Base-by-base conservation (phyloP, 2,888 invertebrate species). In the Agrochola circellaris region DNA sequence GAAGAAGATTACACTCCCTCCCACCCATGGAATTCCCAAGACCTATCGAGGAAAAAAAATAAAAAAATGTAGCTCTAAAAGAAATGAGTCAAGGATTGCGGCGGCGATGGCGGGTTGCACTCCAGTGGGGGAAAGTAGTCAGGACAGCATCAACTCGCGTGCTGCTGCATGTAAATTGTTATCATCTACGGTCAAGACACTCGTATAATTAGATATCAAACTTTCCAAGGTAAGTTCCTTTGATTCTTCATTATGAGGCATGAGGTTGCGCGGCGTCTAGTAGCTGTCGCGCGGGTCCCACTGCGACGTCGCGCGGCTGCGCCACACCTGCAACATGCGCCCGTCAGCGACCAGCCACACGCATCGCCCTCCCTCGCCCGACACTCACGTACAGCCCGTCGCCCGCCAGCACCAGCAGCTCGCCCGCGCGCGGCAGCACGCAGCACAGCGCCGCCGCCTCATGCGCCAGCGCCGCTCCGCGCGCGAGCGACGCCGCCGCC, bases 341-440 rank as follows among this genome's bases (percentile, higher is more conserved):
- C 15, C n/a, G 62, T 75, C 48, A 81, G 73, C 26, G 13, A 42
- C 15, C 62, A 4, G 11, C 4, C 45, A 15, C 34, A 1, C 30
- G 0, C 42, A 0, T 30, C 30, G 13, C 23, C n/a, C 3, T 7
- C 26, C 42, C 56, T 15, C 26, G 26, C 26, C n/a, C n/a, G 8
- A 56, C 67, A 82, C 87, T 85, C 62, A 91, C 90, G 71, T 89
- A 86, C 23, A 91, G 67, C 17, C 83, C 73, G 65, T 87, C 88
- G 11, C 86, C 84, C 60, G 90, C 85, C 68, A 90, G 87, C 77
- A 90, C 87, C 60, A 90, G 84, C 71, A 90, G 73, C 26, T 81
- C 82, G 48, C 26, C 51, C 9, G 78, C 66, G 68, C 74, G 87
- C 85, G 73, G 69, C 75, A 82, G 83, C 85, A 68, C 83, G 81